phyloP scores from a whole-genome alignment of 2,797 vertebrate species.

The Lycodopsis pacificus region DNA sequence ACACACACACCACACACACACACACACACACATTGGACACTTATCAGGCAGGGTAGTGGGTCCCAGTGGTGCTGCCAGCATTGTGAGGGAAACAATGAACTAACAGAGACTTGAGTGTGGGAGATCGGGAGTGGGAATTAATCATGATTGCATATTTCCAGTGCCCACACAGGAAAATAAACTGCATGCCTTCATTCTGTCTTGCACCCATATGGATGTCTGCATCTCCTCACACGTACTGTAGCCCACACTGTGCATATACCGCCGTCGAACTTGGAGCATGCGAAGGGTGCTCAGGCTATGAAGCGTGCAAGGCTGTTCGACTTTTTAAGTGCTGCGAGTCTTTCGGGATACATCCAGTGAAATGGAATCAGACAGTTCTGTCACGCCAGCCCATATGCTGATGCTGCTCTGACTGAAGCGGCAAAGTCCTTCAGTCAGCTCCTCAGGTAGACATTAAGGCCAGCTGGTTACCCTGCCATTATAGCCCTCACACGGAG shows the following conservation, averaged over 20 bases:
- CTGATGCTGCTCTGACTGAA: slow-evolving; percentile 39
- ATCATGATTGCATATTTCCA: slow-evolving; percentile 69
- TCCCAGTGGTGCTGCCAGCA: slow-evolving; percentile 63
- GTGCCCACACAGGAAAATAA: slow-evolving; percentile 62
- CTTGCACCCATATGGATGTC: slow-evolving; percentile 15
- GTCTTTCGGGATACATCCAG: slow-evolving; percentile 59
- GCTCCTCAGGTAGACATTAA: slow-evolving; percentile 52
- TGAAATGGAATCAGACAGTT: slow-evolving; percentile 65
- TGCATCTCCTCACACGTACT: slow-evolving; percentile 1
- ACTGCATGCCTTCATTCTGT: slow-evolving; percentile 36
- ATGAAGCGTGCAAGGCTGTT: slow-evolving; percentile 38
- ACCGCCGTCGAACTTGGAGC: slow-evolving; percentile 10
- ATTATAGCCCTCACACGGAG: slow-evolving; percentile 46
- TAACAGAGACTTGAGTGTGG: slow-evolving; percentile 64
- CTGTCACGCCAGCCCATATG: slow-evolving; percentile 49
- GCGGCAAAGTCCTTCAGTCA: slow-evolving; percentile 55
- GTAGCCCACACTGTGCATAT: slow-evolving; percentile 20
- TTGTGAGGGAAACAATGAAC: slow-evolving; percentile 74
- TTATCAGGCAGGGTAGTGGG: slow-evolving; percentile 52
- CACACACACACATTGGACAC: slow-evolving; percentile 17
- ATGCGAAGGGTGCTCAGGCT: slow-evolving; percentile 27
- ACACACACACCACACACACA: slow-evolving; percentile 8
- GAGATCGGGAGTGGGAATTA: slow-evolving; percentile 62
- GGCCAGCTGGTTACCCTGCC: slow-evolving; percentile 52
- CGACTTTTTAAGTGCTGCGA: slow-evolving; percentile 62